Evolutionary conservation across 37 sponge, comb jelly and placozoan species (phyloP).

Genomic region (Geodia barretti): DNA sequence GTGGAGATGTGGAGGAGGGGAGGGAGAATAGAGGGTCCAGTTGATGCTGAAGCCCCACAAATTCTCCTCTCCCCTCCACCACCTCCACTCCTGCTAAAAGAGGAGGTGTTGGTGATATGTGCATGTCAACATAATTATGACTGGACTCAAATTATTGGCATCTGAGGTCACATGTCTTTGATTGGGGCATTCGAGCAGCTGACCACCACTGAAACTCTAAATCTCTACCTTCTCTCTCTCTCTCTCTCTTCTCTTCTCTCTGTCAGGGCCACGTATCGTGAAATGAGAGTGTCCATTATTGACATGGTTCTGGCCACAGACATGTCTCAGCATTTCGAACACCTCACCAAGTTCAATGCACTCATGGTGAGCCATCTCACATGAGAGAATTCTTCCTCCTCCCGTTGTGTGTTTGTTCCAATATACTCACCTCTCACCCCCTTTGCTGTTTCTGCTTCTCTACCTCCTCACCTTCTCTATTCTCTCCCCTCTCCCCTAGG

Average conservation of each 20-base stretch:
- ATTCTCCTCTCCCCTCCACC: background rate
- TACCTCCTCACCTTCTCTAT: background rate
- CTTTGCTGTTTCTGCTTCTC: background rate
- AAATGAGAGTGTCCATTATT: slow-evolving; percentile 72
- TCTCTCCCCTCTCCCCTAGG: background rate
- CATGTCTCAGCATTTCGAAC: slow-evolving; percentile 93
- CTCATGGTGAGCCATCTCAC: slow-evolving; percentile 8
- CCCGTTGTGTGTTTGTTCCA: background rate
- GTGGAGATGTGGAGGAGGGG: too few relatives aligned
- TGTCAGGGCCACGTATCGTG: slow-evolving; percentile 60
- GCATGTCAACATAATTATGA: too few relatives aligned
- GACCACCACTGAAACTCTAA: too few relatives aligned
- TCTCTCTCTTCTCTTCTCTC: background rate
- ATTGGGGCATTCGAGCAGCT: too few relatives aligned
- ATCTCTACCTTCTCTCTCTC: too few relatives aligned
- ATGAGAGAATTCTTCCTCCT: background rate
- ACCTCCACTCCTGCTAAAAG: too few relatives aligned
- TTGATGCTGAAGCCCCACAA: background rate
- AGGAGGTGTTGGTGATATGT: too few relatives aligned
- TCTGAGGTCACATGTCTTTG: too few relatives aligned
- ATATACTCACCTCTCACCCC: background rate
- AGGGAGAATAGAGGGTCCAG: too few relatives aligned
- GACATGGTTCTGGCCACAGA: slow-evolving; percentile 93
- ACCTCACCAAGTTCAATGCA: slow-evolving; percentile 79
- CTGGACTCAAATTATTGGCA: too few relatives aligned